These are phyloP conservation scores for Polyploca ridens DNA, from an alignment of 2,888 invertebrate species.

Conservation along the genomic window DNA sequence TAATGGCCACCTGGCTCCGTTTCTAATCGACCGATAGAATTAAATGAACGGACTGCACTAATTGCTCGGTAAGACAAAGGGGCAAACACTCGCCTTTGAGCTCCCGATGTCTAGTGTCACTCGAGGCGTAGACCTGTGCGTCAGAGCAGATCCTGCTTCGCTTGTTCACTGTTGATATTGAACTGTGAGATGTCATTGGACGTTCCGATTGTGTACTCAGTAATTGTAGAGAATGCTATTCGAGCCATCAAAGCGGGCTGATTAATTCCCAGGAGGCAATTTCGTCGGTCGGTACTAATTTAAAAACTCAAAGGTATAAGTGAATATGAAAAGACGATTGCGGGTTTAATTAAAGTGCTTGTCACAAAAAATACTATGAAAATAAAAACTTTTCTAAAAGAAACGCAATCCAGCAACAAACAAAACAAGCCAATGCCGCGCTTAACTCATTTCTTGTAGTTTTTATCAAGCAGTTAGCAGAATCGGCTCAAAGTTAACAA, in stretches of 20 bases:
- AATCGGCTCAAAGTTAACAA: constrained; percentile 3
- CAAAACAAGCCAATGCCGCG: neutral
- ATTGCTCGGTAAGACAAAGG: constrained; percentile 83
- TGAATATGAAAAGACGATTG: neutral
- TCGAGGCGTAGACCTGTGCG: constrained; percentile 70
- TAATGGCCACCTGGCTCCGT: constrained; percentile 76
- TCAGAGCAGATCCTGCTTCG: constrained; percentile 47
- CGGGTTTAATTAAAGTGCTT: neutral
- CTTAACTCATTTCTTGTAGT: neutral
- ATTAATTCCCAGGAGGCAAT: neutral
- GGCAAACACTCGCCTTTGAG: constrained; percentile 83
- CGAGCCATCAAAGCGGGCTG: constrained; percentile 2
- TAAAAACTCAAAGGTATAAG: neutral
- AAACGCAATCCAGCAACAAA: neutral
- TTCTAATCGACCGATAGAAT: constrained; percentile 84
- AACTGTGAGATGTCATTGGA: constrained; percentile 34
- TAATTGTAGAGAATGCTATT: constrained; percentile 5
- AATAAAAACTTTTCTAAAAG: neutral
- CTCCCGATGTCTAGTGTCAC: constrained; percentile 77
- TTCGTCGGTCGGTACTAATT: neutral
- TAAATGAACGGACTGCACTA: constrained; percentile 83
- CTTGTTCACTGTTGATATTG: constrained; percentile 51
- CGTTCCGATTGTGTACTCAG: constrained; percentile 7
- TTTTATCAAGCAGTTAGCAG: neutral
- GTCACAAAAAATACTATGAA: neutral